Evolutionary conservation across 1,140 invertebrate species (phyloP).

Genomic region (Lethocerus indicus): DNA sequence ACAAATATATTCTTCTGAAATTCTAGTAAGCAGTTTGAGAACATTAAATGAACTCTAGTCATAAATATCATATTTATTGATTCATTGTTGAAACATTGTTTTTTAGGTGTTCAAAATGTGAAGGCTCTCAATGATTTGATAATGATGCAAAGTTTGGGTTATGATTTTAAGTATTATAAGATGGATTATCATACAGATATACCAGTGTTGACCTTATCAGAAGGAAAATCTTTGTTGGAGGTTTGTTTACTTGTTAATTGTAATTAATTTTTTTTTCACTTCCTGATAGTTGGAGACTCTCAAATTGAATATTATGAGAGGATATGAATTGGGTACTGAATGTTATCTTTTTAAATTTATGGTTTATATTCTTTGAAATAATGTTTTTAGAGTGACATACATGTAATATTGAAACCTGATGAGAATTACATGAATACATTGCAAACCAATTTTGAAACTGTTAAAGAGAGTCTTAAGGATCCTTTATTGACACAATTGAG

Average conservation of each 20-base stretch:
- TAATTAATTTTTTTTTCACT: neutral
- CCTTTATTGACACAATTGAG: slow-evolving; percentile 49
- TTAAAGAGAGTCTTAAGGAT: slow-evolving; percentile 47
- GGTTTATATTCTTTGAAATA: neutral
- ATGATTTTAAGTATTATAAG: slow-evolving; percentile 75
- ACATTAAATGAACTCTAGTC: neutral
- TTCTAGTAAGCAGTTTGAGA: neutral
- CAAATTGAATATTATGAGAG: neutral
- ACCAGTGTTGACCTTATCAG: slow-evolving; percentile 63
- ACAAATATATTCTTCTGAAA: neutral
- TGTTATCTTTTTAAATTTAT: neutral
- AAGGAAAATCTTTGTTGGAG: slow-evolving; percentile 68
- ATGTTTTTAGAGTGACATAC: slow-evolving; percentile 35
- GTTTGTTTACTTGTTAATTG: slow-evolving; percentile 28
- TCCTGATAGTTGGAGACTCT: neutral
- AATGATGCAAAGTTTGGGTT: slow-evolving; percentile 59
- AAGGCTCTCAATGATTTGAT: slow-evolving; percentile 53
- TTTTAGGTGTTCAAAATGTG: slow-evolving; percentile 34
- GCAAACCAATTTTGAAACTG: slow-evolving; percentile 41
- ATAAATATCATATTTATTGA: neutral
- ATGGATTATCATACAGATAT: slow-evolving; percentile 70
- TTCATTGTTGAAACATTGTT: neutral
- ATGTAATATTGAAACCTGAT: slow-evolving; percentile 37
- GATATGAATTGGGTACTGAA: neutral
- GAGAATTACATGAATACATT: slow-evolving; percentile 23